A percentile compares a stretch with the other conserved stretches of the same genome.
phyloP scores from a whole-genome alignment of 2,888 invertebrate species.

The Tineola bisselliella region DNA sequence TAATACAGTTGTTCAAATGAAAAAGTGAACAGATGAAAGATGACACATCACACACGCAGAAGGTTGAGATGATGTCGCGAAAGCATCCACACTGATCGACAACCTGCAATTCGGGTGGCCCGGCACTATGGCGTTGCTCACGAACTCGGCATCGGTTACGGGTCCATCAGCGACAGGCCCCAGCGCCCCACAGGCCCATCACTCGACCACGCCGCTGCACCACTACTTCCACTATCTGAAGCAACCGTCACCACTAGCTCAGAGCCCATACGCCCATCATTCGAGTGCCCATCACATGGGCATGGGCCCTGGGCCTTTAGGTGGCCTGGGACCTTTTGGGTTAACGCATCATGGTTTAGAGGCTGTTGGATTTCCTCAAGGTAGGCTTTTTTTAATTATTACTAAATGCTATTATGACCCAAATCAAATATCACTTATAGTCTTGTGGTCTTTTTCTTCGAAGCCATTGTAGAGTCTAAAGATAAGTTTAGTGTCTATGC shows the following conservation, averaged over 20 bases:
- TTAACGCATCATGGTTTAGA: conserved; percentile 56
- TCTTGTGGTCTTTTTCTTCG: no score
- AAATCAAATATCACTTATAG: no score
- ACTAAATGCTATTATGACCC: no score
- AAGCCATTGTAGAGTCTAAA: no score
- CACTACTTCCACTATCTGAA: conserved; percentile 69
- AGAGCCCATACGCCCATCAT: conserved; percentile 59
- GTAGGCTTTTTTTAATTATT: conserved; percentile 32
- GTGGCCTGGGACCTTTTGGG: conserved; percentile 61
- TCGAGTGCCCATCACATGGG: conserved; percentile 63
- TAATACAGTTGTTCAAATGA: not conserved
- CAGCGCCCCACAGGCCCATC: conserved; percentile 51
- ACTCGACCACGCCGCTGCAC: conserved; percentile 63
- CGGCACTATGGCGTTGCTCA: conserved; percentile 50
- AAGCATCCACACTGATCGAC: conserved; percentile 19
- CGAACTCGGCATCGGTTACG: conserved; percentile 47
- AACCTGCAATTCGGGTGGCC: not conserved
- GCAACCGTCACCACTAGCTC: conserved; percentile 61
- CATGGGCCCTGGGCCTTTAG: conserved; percentile 63
- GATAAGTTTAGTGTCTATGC: no score
- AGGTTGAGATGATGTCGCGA: conserved; percentile 49
- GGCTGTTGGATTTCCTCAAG: conserved; percentile 64
- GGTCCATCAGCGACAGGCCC: conserved; percentile 48
- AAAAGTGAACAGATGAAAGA: conserved; percentile 16
- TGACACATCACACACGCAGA: conserved; percentile 37